Conservation (phyloP, 2,113 vertebrate genomes). For the Elgaria multicarinata region DNA sequence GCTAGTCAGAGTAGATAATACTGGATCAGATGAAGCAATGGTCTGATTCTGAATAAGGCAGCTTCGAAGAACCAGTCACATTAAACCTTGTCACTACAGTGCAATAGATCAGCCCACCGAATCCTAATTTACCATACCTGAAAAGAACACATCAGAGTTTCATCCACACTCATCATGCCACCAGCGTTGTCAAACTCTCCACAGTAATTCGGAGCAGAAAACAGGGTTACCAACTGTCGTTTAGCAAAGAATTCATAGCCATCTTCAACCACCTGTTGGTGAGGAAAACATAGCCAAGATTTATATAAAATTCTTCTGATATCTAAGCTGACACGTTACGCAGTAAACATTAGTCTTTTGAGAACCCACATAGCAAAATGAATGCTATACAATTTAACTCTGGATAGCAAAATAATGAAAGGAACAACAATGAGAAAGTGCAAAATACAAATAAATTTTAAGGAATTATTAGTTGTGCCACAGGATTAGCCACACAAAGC, state of each 20-base stretch:
- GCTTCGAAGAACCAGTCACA: background rate
- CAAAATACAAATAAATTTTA: background rate
- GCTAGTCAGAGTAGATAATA: background rate
- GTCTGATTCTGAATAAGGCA: background rate
- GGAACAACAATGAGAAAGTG: background rate
- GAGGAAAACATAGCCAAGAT: background rate
- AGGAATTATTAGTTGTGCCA: background rate
- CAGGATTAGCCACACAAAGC: background rate
- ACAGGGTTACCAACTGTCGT: conserved; percentile 92
- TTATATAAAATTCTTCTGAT: conserved; percentile 1
- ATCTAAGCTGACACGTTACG: background rate
- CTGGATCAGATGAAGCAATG: background rate
- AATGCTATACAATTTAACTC: background rate
- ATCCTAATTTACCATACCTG: conserved; percentile 80
- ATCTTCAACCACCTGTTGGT: conserved; percentile 91
- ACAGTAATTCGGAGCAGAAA: conserved; percentile 95
- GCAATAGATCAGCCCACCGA: too few relatives aligned
- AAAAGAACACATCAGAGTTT: conserved; percentile 97
- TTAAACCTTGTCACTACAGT: background rate
- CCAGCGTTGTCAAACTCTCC: conserved; percentile 96
- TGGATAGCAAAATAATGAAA: background rate
- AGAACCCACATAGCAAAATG: background rate
- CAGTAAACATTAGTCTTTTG: background rate
- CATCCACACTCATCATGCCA: conserved; percentile 97
- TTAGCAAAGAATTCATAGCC: conserved; percentile 97